Base-by-base conservation (phyloP, 2,113 vertebrate species). In the Lycaon pictus region DNA sequence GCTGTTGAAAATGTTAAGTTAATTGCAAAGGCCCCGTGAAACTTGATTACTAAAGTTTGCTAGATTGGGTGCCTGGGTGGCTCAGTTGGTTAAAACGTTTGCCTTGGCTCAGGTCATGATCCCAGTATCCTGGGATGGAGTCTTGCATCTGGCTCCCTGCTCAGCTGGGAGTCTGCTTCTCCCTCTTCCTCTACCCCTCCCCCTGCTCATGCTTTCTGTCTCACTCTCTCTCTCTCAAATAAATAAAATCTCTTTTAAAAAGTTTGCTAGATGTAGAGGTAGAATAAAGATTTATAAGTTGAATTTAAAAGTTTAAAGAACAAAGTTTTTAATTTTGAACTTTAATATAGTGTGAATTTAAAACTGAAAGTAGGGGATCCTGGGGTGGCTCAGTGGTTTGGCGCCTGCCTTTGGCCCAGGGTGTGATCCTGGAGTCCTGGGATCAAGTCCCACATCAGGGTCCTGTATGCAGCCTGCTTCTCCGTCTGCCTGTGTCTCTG, bases 261-360 rank as follows among this genome's bases (percentile, higher is more conserved):
- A 92, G 13, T 96, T 72, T 55, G 35, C 37, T 95, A 83, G 80
- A 65, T 35, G 35, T 90, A 58, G 56, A 62, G 16, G 29, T 67
- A 74, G 48, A 94, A 71, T 20, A 76, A 92, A 88, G 71, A 89
- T 93, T 63, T 72, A 58, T n/a, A 85, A 55, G 20, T 56, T 94
- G 65, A 81, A 96, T 25, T 94, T 92, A n/a, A 77, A 86, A 55
- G 35, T 91, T 86, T 74, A 82, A 81, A 63, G 71, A 79, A 95
- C 22, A 19, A 37, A 0, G 17, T 67, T 95, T 93, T 69, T 65
- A 37, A 81, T 76, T 85, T 93, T 19, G 88, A 72, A 88, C 8
- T 13, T 88, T 65, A 87, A 91, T 88, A 20, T 23, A 16, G 37
- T 35, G 89, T 69, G 90, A 74, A 92, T 94, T 43, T 62, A 55